Evolutionary conservation across 2,797 vertebrate species (phyloP).

Genomic region (Phalloptychus januarius): DNA sequence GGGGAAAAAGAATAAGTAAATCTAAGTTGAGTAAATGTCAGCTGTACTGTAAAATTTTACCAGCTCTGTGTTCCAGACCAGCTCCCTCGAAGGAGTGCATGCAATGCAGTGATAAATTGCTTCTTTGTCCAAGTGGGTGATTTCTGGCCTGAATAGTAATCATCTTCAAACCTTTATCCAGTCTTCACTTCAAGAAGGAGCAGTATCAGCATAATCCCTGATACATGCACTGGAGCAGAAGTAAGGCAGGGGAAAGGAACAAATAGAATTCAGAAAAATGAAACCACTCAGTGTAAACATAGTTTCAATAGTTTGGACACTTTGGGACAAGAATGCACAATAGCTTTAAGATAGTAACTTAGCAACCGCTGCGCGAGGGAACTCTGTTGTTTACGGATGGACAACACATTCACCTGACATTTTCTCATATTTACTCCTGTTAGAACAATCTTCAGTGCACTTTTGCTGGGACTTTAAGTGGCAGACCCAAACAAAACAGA

Average conservation of each 20-base stretch:
- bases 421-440: background rate
- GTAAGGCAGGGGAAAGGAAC: background rate
- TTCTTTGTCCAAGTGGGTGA: slow-evolving; percentile 41
- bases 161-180: slow-evolving; percentile 27
- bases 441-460: background rate
- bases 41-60: slow-evolving; percentile 10
- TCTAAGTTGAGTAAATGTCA: slow-evolving; percentile 6
- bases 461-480: background rate
- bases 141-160: slow-evolving; percentile 21
- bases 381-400: background rate
- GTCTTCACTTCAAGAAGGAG: slow-evolving; percentile 15
- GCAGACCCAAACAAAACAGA: background rate
- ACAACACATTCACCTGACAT: background rate
- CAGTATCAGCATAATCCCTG: slow-evolving; percentile 36
- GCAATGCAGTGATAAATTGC: slow-evolving; percentile 50
- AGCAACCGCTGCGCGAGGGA: background rate
- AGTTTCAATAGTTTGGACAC: background rate
- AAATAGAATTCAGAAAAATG: background rate
- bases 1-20: background rate
- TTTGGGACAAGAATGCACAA: background rate
- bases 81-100: slow-evolving; percentile 39
- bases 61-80: background rate
- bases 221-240: slow-evolving; percentile 13
- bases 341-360: background rate
- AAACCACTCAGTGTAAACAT: background rate